These are phyloP conservation scores for Chrysochloris asiatica DNA, from an alignment of 2,113 vertebrate genomes.

Conservation along the genomic window DNA sequence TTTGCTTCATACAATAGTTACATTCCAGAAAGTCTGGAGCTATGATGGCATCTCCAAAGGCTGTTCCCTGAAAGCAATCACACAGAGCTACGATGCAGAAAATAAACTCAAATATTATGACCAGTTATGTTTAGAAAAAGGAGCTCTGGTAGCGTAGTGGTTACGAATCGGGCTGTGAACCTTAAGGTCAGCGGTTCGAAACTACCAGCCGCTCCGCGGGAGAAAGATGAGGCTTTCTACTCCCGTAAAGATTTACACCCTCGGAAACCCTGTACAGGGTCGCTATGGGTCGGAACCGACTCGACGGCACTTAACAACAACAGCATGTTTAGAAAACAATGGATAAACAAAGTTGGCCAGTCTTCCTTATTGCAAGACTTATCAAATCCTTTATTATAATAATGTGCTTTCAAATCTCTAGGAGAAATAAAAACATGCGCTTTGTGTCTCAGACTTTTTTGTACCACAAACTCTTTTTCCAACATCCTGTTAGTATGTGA, in stretches of 20 bases:
- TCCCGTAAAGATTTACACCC: too few relatives aligned
- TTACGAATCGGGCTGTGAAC: too few relatives aligned
- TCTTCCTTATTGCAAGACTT: background rate
- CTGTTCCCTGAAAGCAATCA: background rate
- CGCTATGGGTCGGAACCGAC: too few relatives aligned
- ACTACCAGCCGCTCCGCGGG: too few relatives aligned
- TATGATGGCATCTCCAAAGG: background rate
- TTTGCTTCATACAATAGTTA: background rate
- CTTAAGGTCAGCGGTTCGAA: too few relatives aligned
- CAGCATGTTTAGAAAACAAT: background rate
- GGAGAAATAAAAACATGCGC: background rate
- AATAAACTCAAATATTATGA: background rate
- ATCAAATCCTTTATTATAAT: background rate
- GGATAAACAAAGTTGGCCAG: background rate
- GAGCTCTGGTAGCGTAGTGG: too few relatives aligned
- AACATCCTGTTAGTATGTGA: background rate
- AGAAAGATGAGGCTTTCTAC: too few relatives aligned
- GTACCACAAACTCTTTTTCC: background rate
- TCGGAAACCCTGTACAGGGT: too few relatives aligned
- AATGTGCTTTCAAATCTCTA: background rate
- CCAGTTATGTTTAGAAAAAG: background rate
- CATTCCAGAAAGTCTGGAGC: background rate
- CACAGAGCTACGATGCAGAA: background rate
- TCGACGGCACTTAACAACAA: too few relatives aligned
- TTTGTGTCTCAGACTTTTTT: background rate